Percentiles rank a stretch among this genome's conserved stretches.
phyloP scores from a whole-genome alignment of 2,113 vertebrate species.

The Daphoenositta chrysoptera region DNA sequence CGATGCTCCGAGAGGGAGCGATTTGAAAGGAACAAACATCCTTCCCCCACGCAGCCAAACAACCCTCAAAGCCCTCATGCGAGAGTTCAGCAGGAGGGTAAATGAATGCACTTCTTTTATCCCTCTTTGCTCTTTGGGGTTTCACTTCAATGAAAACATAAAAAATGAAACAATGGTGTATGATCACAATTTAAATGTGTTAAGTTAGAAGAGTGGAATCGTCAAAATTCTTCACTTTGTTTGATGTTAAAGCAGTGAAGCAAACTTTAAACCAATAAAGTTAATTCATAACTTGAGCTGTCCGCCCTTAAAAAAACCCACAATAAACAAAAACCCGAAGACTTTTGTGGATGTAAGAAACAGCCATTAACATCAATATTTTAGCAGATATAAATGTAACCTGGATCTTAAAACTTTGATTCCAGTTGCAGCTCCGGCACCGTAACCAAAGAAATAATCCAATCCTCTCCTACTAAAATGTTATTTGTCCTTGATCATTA shows the following conservation, averaged over 20 bases:
- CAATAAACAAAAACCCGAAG: accelerated
- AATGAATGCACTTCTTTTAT: neutral
- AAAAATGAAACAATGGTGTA: neutral
- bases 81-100: neutral
- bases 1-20: accelerated
- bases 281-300: neutral
- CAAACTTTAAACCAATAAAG: neutral
- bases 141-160: neutral
- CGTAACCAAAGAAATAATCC: conserved; percentile 37
- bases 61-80: neutral
- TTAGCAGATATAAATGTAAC: neutral
- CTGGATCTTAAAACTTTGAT: neutral
- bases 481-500: conserved; percentile 9
- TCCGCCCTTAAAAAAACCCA: neutral
- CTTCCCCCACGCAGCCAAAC: neutral
- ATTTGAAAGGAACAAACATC: neutral
- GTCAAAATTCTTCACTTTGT: neutral
- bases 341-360: neutral
- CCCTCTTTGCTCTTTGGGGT: neutral
- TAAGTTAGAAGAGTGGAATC: neutral
- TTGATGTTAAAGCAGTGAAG: neutral
- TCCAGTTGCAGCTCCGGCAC: neutral
- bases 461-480: neutral
- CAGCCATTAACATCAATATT: neutral
- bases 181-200: neutral